Evolutionary conservation across 2,797 vertebrate genomes (phyloP).

Genomic region (Notolepis coatsorum): DNA sequence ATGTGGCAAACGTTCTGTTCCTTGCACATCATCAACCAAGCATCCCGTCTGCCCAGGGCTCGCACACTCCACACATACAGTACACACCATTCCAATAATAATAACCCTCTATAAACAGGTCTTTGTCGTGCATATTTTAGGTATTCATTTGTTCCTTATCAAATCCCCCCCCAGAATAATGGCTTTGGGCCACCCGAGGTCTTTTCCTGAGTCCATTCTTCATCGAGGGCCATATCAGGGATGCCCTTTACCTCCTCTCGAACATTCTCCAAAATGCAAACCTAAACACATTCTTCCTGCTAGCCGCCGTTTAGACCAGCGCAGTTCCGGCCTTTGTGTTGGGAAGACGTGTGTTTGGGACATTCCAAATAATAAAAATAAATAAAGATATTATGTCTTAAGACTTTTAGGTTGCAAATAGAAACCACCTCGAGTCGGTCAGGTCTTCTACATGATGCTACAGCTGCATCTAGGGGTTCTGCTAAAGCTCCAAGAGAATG

Average conservation of each 20-base stretch:
- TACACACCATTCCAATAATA: slow-evolving; percentile 32
- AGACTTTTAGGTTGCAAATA: too few species aligned
- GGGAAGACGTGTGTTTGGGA: slow-evolving; percentile 45
- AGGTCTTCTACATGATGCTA: too few species aligned
- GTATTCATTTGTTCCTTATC: slow-evolving; percentile 45
- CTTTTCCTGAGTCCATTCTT: slow-evolving; percentile 49
- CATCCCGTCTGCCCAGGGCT: too few species aligned
- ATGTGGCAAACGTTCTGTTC: too few species aligned
- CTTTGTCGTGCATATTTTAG: not conserved
- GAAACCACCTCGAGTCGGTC: too few species aligned
- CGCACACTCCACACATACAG: slow-evolving; percentile 11
- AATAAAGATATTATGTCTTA: too few species aligned
- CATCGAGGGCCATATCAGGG: slow-evolving; percentile 32
- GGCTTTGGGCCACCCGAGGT: slow-evolving; percentile 12
- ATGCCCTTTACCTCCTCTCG: slow-evolving; percentile 65
- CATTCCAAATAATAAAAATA: slow-evolving; percentile 47
- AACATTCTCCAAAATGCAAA: slow-evolving; percentile 52
- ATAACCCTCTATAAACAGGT: slow-evolving; percentile 19
- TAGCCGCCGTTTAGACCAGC: slow-evolving; percentile 48
- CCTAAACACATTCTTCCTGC: slow-evolving; percentile 61
- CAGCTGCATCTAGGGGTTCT: too few species aligned
- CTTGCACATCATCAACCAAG: too few species aligned
- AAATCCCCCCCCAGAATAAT: slow-evolving; percentile 12
- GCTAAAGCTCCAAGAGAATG: too few species aligned
- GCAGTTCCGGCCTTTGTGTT: slow-evolving; percentile 77